Conservation (phyloP, 2,797 vertebrate genomes). For the Anabacerthia variegaticeps region DNA sequence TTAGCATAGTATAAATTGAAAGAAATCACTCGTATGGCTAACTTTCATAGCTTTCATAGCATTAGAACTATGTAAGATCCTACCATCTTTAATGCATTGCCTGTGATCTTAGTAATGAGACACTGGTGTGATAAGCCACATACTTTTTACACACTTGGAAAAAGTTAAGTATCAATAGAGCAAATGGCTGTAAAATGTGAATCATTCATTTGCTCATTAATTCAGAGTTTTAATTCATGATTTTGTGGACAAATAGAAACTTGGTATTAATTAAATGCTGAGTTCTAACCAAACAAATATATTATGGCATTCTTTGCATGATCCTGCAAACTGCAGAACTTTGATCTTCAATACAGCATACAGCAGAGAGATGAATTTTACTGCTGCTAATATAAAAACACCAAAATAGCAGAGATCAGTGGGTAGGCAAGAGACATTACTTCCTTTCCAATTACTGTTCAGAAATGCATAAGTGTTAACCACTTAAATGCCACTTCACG, state of each 20-base stretch:
- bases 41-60: background rate
- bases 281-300: background rate
- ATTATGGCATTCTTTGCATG: background rate
- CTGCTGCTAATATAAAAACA: slow-evolving; percentile 14
- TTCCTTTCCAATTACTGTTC: slow-evolving; percentile 1
- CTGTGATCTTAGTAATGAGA: background rate
- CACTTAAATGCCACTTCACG: background rate
- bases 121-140: background rate
- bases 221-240: background rate
- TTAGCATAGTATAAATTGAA: background rate
- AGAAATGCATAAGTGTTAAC: background rate
- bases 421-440: background rate
- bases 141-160: background rate
- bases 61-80: background rate
- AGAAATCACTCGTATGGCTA: background rate
- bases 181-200: background rate
- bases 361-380: slow-evolving; percentile 5
- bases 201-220: background rate
- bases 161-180: background rate
- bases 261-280: background rate
- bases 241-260: background rate
- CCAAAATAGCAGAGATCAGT: slow-evolving; percentile 9
- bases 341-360: background rate
- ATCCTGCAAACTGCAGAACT: background rate
- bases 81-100: background rate